Evolutionary conservation across 2,888 invertebrate genomes (phyloP).

Genomic region (Zaprionus lineosus): DNA sequence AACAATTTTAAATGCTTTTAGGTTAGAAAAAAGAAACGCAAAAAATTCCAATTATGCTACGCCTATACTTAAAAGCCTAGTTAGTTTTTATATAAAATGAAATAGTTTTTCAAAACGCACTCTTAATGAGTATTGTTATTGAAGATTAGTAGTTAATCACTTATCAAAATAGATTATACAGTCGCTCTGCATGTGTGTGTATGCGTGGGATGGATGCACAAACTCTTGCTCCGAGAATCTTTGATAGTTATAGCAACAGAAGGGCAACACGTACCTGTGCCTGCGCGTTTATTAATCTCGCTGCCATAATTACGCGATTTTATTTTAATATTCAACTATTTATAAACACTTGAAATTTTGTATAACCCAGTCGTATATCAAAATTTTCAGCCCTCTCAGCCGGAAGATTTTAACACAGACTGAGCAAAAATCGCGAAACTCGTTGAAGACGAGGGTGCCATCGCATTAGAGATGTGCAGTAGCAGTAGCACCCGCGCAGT

Average conservation of each 20-base stretch:
- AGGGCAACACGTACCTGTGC: slow-evolving; percentile 77
- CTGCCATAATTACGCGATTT: slow-evolving; percentile 73
- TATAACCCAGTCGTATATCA: slow-evolving; percentile 51
- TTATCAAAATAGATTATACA: slow-evolving; percentile 40
- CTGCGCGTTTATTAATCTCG: slow-evolving; percentile 79
- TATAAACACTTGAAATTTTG: slow-evolving; percentile 48
- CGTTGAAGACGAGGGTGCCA: slow-evolving; percentile 30
- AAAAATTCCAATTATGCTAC: slow-evolving; percentile 40
- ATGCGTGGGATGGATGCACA: slow-evolving; percentile 39
- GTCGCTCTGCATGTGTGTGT: slow-evolving; percentile 14
- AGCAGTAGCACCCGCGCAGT: slow-evolving; percentile 2
- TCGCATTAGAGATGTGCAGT: slow-evolving; percentile 31
- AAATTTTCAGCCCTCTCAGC: slow-evolving; percentile 83
- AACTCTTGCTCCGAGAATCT: slow-evolving; percentile 10
- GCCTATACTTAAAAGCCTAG: slow-evolving; percentile 1
- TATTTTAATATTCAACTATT: slow-evolving; percentile 36
- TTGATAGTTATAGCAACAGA: slow-evolving; percentile 3
- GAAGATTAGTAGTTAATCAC: slow-evolving; percentile 15
- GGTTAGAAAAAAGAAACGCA: slow-evolving; percentile 73
- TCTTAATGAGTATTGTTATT: slow-evolving; percentile 37
- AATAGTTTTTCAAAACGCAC: slow-evolving; percentile 20
- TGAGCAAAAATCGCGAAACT: slow-evolving; percentile 51
- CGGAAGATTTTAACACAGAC: slow-evolving; percentile 82
- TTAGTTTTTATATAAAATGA: slow-evolving; percentile 29
- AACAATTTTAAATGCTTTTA: slow-evolving; percentile 76